These are phyloP conservation scores for Dreissena rostriformis DNA, from an alignment of 1,140 invertebrate genomes.

Conservation along the genomic window DNA sequence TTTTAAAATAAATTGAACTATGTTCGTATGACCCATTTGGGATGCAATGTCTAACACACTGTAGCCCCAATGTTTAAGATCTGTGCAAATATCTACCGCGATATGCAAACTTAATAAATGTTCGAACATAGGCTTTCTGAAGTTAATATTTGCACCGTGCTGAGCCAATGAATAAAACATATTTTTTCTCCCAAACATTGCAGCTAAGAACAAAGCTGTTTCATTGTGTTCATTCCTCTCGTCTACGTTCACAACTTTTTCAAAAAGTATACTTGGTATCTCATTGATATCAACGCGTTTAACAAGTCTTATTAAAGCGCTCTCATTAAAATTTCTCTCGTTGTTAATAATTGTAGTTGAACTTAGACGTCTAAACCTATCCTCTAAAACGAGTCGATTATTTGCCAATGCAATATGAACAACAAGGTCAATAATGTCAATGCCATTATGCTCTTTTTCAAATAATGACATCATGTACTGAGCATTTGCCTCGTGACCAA, in stretches of 20 bases:
- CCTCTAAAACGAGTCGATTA: too few relatives aligned
- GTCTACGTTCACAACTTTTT: neutral
- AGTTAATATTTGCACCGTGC: neutral
- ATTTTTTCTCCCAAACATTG: neutral
- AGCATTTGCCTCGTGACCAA: too few relatives aligned
- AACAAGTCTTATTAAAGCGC: too few relatives aligned
- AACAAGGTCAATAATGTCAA: too few relatives aligned
- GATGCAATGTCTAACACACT: constrained; percentile 11
- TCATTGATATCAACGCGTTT: neutral
- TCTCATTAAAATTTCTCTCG: neutral
- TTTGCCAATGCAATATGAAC: too few relatives aligned
- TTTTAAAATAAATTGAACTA: neutral
- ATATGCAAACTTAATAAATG: constrained; percentile 1
- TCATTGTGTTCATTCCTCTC: neutral
- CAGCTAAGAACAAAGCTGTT: constrained; percentile 6
- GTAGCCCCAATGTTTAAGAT: constrained; percentile 8
- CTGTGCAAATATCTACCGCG: neutral
- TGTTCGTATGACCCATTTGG: constrained; percentile 6
- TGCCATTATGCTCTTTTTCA: too few relatives aligned
- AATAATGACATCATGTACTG: too few relatives aligned
- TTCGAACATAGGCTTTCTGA: neutral
- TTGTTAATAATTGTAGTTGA: neutral
- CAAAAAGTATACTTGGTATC: neutral
- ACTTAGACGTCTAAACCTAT: too few relatives aligned
- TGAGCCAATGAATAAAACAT: neutral